phyloP scores from a whole-genome alignment of 2,888 invertebrate species.

The Cryptophagus acutangulus region DNA sequence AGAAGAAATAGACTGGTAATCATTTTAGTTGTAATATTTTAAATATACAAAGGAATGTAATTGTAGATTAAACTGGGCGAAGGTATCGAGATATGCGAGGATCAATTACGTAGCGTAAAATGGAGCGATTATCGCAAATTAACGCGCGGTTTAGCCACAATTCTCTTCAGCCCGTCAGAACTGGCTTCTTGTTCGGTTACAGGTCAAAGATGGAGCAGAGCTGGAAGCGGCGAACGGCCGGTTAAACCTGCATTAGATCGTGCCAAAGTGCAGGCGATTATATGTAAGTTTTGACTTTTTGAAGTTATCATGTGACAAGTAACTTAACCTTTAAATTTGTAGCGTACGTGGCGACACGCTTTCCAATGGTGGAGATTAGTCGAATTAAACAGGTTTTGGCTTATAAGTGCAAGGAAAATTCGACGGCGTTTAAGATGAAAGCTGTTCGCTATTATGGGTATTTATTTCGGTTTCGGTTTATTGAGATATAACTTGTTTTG shows the following conservation, averaged over 20 bases:
- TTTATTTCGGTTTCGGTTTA: background rate
- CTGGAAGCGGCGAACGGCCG: conserved; percentile 67
- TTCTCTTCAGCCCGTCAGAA: conserved; percentile 68
- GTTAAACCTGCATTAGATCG: conserved; percentile 70
- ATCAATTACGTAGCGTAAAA: conserved; percentile 65
- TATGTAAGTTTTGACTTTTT: conserved; percentile 49
- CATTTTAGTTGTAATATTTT: background rate
- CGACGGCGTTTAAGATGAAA: conserved; percentile 69
- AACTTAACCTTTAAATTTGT: conserved; percentile 32
- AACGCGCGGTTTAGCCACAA: conserved; percentile 68
- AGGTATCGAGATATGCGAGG: conserved; percentile 68
- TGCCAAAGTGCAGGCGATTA: conserved; percentile 69
- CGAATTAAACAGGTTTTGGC: conserved; percentile 72
- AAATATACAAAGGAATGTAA: background rate
- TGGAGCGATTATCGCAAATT: conserved; percentile 72
- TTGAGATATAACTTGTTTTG: background rate
- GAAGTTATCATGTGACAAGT: background rate
- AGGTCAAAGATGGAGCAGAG: conserved; percentile 70
- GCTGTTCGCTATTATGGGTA: conserved; percentile 58
- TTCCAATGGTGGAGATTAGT: conserved; percentile 70
- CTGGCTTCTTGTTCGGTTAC: conserved; percentile 71
- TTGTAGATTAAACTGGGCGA: conserved; percentile 65
- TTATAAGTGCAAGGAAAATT: conserved; percentile 74
- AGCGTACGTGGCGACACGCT: conserved; percentile 68
- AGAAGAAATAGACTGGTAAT: conserved; percentile 39